Conservation (phyloP, 2,797 vertebrate species). For the Coranthus polyacanthus region DNA sequence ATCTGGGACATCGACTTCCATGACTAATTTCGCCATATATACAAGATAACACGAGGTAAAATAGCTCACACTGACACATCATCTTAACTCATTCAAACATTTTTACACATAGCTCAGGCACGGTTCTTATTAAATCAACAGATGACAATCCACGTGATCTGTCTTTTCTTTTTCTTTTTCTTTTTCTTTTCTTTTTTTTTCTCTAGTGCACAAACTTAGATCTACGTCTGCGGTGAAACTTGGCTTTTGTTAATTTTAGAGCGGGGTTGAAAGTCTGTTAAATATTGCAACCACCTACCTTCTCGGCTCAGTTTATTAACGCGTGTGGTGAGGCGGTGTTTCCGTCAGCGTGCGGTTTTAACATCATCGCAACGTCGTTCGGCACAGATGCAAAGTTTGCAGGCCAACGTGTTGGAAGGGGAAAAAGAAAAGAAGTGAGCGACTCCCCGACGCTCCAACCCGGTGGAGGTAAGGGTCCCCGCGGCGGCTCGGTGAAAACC, state of each 20-base stretch:
- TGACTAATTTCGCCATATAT: constrained; percentile 30
- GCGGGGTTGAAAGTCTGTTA: too few species aligned
- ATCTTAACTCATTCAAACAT: background rate
- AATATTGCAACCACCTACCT: constrained; percentile 60
- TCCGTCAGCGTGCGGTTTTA: constrained; percentile 3
- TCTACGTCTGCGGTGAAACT: too few species aligned
- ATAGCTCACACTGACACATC: too few species aligned
- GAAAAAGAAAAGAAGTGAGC: background rate
- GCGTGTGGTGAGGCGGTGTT: constrained; percentile 1
- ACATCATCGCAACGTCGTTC: constrained; percentile 1
- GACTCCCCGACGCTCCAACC: background rate
- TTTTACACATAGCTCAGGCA: too few species aligned
- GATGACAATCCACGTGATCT: too few species aligned
- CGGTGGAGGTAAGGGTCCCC: constrained; percentile 19
- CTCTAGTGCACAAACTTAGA: too few species aligned
- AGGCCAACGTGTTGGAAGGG: too few species aligned
- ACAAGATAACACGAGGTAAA: constrained; percentile 12
- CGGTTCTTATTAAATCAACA: too few species aligned
- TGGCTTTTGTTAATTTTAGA: too few species aligned
- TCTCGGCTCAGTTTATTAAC: constrained; percentile 37
- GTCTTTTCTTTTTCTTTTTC: too few species aligned
- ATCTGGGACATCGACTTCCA: constrained; percentile 39
- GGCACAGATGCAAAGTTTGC: constrained; percentile 32
- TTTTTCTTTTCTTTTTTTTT: too few species aligned
- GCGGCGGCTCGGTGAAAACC: constrained; percentile 2